phyloP scores from a whole-genome alignment of 1,140 invertebrate species.

The Zaprionus africanus region DNA sequence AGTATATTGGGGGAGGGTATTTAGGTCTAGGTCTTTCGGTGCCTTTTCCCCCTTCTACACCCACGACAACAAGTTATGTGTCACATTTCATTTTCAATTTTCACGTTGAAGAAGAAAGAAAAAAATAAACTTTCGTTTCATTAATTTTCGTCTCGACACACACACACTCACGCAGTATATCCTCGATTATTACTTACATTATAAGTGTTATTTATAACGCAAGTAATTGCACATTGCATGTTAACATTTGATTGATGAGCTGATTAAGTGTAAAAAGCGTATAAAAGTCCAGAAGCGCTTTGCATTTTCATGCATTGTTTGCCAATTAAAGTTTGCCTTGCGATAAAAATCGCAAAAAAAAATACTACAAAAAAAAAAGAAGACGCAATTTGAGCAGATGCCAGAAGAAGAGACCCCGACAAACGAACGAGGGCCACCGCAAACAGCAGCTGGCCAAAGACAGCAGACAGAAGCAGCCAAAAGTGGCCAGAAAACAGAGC shows the following conservation, averaged over 20 bases:
- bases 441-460: slow-evolving; percentile 62
- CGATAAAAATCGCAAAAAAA: slow-evolving; percentile 68
- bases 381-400: slow-evolving; percentile 62
- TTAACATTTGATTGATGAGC: slow-evolving; percentile 56
- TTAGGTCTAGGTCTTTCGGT: slow-evolving; percentile 44
- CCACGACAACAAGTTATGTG: slow-evolving; percentile 21
- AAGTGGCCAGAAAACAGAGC: not conserved
- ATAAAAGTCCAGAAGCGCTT: slow-evolving; percentile 51
- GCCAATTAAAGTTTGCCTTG: slow-evolving; percentile 69
- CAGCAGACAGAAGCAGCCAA: slow-evolving; percentile 1
- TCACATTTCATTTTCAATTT: slow-evolving; percentile 45
- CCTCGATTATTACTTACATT: slow-evolving; percentile 19
- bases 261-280: slow-evolving; percentile 41
- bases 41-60: not conserved
- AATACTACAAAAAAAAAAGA: slow-evolving; percentile 37
- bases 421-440: slow-evolving; percentile 23
- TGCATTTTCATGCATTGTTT: slow-evolving; percentile 64
- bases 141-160: slow-evolving; percentile 38
- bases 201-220: slow-evolving; percentile 35
- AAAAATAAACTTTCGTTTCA: slow-evolving; percentile 39
- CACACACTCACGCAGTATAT: slow-evolving; percentile 47
- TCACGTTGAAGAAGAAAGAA: not conserved
- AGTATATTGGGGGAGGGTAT: slow-evolving; percentile 32
- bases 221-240: slow-evolving; percentile 58
- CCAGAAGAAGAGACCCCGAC: slow-evolving; percentile 19